These are phyloP conservation scores for Athalia cordata DNA, from an alignment of 2,888 invertebrate species.

Conservation along the genomic window DNA sequence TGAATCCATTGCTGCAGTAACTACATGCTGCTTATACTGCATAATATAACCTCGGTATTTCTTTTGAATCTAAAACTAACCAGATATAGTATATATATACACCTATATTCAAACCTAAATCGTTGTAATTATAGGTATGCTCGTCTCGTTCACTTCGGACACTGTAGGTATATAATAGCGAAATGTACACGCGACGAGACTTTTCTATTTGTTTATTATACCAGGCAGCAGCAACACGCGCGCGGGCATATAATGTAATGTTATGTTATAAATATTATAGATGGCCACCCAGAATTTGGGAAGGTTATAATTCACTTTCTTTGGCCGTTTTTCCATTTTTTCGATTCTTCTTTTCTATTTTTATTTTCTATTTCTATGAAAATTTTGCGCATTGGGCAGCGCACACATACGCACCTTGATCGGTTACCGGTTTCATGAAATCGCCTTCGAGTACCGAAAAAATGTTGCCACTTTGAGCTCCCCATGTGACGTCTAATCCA, in stretches of 20 bases:
- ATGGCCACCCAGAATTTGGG: conserved; percentile 34
- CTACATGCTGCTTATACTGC: no score
- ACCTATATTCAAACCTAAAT: no score
- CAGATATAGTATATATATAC: not conserved
- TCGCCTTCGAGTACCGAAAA: conserved; percentile 79
- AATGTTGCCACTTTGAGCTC: conserved; percentile 77
- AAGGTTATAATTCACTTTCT: not conserved
- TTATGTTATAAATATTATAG: no score
- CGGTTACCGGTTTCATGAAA: conserved; percentile 88
- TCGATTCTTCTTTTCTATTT: no score
- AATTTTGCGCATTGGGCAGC: not conserved
- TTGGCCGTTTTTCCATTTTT: no score
- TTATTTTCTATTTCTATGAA: no score
- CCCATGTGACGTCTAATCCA: conserved; percentile 78
- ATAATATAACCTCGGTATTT: not conserved
- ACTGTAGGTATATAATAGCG: not conserved
- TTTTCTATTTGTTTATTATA: conserved; percentile 34
- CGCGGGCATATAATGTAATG: not conserved
- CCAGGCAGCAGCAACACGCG: not conserved
- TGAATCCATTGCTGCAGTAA: no score
- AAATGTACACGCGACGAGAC: conserved; percentile 15
- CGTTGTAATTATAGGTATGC: not conserved
- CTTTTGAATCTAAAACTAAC: conserved; percentile 32
- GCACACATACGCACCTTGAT: conserved; percentile 75
- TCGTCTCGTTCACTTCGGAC: conserved; percentile 26